Base-by-base conservation (phyloP, 1,140 invertebrate species). In the Bombus sylvicola region DNA sequence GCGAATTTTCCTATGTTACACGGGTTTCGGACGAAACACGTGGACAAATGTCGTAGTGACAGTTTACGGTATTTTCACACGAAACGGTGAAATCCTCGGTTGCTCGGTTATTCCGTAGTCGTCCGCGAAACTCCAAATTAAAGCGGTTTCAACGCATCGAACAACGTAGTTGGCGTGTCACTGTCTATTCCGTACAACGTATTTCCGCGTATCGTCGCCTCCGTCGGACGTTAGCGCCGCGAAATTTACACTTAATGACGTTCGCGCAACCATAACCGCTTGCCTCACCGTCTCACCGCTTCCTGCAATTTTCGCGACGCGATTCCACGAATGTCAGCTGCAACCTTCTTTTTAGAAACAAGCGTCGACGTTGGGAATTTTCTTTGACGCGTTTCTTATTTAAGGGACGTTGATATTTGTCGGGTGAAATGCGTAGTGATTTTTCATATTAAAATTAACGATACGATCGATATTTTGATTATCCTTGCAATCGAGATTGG, bases 11-110 rank as follows among this genome's bases (percentile, higher is more conserved):
- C n/a, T 31, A 37, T 6, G 2, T 81, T 73, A 18, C 37, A 43
- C 79, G 28, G 1, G 13, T 15, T 43, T n/a, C 28, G 37, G 12
- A 15, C 53, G 34, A 72, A 62, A 72, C 47, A 25, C 66, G 2
- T 13, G 22, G 18, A 57, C 72, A 53, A 41, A 83, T 39, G 22
- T 37, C 59, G 28, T 13, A 18, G 8, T 28, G 72, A 53, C 59
- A 83, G 37, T 83, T 83, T 68, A 62, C 62, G 37, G n/a, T 68
- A 62, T 83, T 83, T 74, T 74, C 81, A 53, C 39, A 62, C 59
- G 80, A 76, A 39, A 83, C 43, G 22, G 81, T 41, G 80, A 83
- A 53, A 83, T 64, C 81, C 81, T 47, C 43, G 39, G 37, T 41
- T 15, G 78, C 66, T 53, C 15, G 25, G 66, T 47, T 80, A 39